phyloP scores from a whole-genome alignment of 2,113 vertebrate species.

The Sarotherodon lohbergeri region DNA sequence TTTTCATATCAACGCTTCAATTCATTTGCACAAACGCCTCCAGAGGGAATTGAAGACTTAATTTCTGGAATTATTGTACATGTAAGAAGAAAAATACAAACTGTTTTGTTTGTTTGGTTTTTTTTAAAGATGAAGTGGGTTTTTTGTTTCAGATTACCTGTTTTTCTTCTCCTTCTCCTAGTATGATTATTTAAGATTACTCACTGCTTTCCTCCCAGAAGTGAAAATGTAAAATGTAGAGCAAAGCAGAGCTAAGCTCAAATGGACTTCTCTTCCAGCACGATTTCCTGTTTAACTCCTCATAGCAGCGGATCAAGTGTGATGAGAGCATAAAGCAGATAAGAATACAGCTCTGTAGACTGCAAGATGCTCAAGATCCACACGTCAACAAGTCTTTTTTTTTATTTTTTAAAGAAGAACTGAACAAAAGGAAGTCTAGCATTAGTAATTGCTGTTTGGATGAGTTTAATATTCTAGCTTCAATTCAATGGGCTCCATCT shows the following conservation, averaged over 20 bases:
- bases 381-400: not conserved
- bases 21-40: conserved; percentile 39
- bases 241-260: not conserved
- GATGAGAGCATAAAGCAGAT: not conserved
- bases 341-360: not conserved
- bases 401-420: not conserved
- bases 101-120: not conserved
- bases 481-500: not conserved
- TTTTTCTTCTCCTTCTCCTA: not conserved
- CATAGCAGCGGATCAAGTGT: not conserved
- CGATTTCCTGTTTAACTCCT: not conserved
- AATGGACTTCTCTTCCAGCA: not conserved
- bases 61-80: not conserved
- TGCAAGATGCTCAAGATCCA: not conserved
- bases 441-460: not conserved
- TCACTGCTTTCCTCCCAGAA: not conserved
- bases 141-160: not conserved
- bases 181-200: not conserved
- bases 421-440: not conserved
- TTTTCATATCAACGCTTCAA: conserved; percentile 34
- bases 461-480: not conserved
- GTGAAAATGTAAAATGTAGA: not conserved
- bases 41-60: not conserved
- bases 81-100: not conserved
- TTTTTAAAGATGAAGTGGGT: not conserved